These are phyloP conservation scores for Acanthiza pusilla DNA, from an alignment of 2,797 vertebrate genomes.

Conservation along the genomic window DNA sequence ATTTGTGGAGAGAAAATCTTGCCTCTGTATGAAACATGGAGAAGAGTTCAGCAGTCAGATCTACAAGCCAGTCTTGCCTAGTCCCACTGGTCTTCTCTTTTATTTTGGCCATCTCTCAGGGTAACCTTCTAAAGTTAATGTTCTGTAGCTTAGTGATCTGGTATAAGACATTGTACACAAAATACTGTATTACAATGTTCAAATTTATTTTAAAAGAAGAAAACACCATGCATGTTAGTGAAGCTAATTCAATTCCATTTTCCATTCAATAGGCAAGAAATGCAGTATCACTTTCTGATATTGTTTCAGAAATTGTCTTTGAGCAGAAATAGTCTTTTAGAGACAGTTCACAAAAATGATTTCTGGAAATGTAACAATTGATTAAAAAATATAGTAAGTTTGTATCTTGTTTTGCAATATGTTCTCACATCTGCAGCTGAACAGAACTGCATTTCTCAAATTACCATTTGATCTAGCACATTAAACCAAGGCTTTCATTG, in stretches of 20 bases:
- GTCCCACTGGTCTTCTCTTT: background rate
- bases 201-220: background rate
- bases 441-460: background rate
- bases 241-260: background rate
- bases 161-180: background rate
- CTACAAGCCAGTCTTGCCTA: background rate
- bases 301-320: conserved; percentile 11
- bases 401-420: background rate
- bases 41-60: background rate
- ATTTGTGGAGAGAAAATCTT: background rate
- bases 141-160: background rate
- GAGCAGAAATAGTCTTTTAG: background rate
- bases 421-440: background rate
- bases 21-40: background rate
- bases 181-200: background rate
- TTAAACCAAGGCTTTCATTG: background rate
- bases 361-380: conserved; percentile 30
- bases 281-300: background rate
- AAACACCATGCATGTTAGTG: background rate
- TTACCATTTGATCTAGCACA: background rate
- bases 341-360: background rate
- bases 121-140: background rate
- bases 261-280: background rate
- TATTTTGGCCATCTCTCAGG: background rate
- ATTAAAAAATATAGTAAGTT: background rate